phyloP scores from a whole-genome alignment of 2,888 invertebrate genomes.

The Dugesia japonica region DNA sequence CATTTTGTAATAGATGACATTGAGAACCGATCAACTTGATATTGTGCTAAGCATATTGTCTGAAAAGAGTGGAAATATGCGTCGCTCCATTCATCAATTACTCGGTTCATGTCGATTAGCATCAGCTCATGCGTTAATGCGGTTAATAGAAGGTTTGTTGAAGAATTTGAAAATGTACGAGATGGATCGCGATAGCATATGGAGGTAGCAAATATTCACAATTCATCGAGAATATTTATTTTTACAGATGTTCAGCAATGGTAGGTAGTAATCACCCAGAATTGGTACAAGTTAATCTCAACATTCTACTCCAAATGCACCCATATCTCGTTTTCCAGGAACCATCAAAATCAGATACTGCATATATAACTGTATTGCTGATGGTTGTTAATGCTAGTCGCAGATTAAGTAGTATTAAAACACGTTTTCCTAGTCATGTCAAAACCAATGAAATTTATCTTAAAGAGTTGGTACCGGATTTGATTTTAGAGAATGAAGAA shows the following conservation, averaged over 20 bases:
- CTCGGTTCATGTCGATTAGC: not conserved
- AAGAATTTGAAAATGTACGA: not conserved
- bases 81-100: constrained; percentile 1
- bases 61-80: constrained; percentile 15
- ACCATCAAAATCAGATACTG: not conserved
- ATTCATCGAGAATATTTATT: not conserved
- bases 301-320: not conserved
- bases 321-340: constrained; percentile 17
- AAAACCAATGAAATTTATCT: not conserved
- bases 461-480: not conserved
- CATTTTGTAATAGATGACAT: not conserved
- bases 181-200: constrained; percentile 22
- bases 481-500: not conserved
- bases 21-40: constrained; percentile 1
- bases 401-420: not conserved
- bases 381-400: not conserved
- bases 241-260: constrained; percentile 4
- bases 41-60: not conserved
- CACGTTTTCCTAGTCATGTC: not conserved
- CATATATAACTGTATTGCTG: constrained; percentile 20
- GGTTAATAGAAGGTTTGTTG: not conserved
- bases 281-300: not conserved
- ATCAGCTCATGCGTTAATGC: not conserved
- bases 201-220: not conserved
- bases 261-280: constrained; percentile 16